These are phyloP conservation scores for Panagrolaimus sp. DNA, from an alignment of 1,140 invertebrate species.

Conservation along the genomic window DNA sequence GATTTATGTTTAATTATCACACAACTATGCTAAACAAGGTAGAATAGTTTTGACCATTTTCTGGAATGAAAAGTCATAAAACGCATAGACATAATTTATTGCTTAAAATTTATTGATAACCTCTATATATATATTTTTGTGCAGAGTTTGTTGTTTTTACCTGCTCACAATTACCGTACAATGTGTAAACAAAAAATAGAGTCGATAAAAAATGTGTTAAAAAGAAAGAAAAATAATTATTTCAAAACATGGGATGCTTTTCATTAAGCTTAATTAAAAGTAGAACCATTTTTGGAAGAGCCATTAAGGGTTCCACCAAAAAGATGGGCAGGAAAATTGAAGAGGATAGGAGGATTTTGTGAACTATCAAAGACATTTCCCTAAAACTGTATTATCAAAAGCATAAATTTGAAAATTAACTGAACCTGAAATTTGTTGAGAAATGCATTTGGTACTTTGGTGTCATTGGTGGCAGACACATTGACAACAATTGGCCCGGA, in stretches of 20 bases:
- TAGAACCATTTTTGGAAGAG: conserved; percentile 8
- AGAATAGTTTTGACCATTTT: too few species aligned
- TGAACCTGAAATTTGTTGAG: neutral
- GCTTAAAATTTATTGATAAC: too few species aligned
- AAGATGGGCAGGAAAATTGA: conserved; percentile 2
- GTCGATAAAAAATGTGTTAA: too few species aligned
- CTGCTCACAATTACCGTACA: too few species aligned
- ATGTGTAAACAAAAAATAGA: too few species aligned
- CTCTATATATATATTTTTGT: too few species aligned
- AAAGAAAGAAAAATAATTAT: neutral
- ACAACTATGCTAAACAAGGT: too few species aligned
- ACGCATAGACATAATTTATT: too few species aligned
- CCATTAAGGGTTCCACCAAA: neutral
- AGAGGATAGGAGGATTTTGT: neutral
- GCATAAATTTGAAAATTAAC: neutral
- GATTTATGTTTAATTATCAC: too few species aligned
- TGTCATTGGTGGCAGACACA: conserved; percentile 2
- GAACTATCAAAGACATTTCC: neutral
- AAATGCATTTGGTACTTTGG: conserved; percentile 4
- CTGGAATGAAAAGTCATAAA: too few species aligned
- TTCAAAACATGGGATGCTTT: neutral
- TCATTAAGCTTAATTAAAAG: neutral
- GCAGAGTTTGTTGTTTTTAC: too few species aligned
- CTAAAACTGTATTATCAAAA: neutral
- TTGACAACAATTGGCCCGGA: conserved; percentile 9